phyloP scores from a whole-genome alignment of 1,140 invertebrate species.

The Drosophila micromelanica region DNA sequence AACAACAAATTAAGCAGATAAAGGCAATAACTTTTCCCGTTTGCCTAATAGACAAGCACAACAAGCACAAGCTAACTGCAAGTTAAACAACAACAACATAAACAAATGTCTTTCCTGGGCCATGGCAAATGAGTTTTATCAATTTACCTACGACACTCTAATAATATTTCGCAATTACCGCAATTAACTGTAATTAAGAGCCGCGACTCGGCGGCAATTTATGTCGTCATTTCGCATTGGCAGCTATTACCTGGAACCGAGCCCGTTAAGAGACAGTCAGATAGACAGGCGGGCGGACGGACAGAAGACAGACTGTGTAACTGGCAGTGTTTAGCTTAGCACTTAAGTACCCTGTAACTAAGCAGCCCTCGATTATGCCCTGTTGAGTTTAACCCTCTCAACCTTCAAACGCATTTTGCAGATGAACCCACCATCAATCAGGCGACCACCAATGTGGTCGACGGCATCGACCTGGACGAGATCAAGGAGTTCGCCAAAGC shows the following conservation, averaged over 20 bases:
- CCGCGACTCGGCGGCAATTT: constrained; percentile 56
- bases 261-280: constrained; percentile 8
- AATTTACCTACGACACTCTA: constrained; percentile 63
- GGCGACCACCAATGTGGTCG: constrained; percentile 96
- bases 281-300: background rate
- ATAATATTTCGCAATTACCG: constrained; percentile 77
- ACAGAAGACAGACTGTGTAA: background rate
- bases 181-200: constrained; percentile 77
- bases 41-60: constrained; percentile 67
- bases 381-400: constrained; percentile 19
- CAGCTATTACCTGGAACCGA: constrained; percentile 33
- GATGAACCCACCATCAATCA: constrained; percentile 96
- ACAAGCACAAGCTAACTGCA: constrained; percentile 43
- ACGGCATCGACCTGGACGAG: constrained; percentile 98
- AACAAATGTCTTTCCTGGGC: constrained; percentile 13
- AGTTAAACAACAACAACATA: constrained; percentile 21
- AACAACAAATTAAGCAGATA: constrained; percentile 81
- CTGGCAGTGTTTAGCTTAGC: constrained; percentile 22
- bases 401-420: constrained; percentile 81
- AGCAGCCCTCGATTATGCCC: background rate
- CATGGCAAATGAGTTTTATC: constrained; percentile 60
- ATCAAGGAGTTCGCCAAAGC: constrained; percentile 99
- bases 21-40: constrained; percentile 68
- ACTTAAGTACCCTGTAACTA: constrained; percentile 29
- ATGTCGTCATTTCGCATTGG: constrained; percentile 55